A percentile compares a stretch with the other conserved stretches of the same genome.
phyloP scores from a whole-genome alignment of 1,140 invertebrate species.

The Pseudomyrmex dendroicus region DNA sequence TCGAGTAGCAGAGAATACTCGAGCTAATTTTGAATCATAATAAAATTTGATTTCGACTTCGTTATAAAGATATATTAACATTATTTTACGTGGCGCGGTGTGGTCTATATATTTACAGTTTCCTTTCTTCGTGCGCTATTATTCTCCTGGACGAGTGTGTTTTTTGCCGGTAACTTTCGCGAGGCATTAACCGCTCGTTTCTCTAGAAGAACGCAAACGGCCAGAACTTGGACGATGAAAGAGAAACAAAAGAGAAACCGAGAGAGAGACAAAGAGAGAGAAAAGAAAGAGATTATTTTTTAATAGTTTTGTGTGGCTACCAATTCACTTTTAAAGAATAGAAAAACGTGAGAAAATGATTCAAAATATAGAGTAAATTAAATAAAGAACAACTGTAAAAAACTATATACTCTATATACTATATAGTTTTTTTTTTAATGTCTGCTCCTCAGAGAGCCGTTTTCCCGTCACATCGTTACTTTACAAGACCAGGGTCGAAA shows the following conservation, averaged over 20 bases:
- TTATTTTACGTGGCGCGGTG: slow-evolving; percentile 60
- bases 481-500: slow-evolving; percentile 40
- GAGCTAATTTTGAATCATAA: slow-evolving; percentile 68
- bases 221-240: slow-evolving; percentile 16
- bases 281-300: slow-evolving; percentile 34
- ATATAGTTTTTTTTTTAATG: no score
- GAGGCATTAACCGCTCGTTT: slow-evolving; percentile 71
- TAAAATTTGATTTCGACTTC: slow-evolving; percentile 70
- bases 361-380: slow-evolving; percentile 6
- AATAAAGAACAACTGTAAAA: no score
- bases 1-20: slow-evolving; percentile 59
- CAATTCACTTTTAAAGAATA: not conserved
- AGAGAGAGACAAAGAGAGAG: not conserved
- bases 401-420: no score
- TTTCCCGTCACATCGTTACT: slow-evolving; percentile 60
- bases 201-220: slow-evolving; percentile 6
- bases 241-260: not conserved
- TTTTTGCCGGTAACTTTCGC: slow-evolving; percentile 69
- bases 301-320: slow-evolving; percentile 14
- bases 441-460: slow-evolving; percentile 20
- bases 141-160: slow-evolving; percentile 68
- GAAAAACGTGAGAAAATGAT: slow-evolving; percentile 16
- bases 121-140: slow-evolving; percentile 60
- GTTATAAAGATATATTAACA: slow-evolving; percentile 74
- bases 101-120: slow-evolving; percentile 19